A percentile compares a stretch with the other conserved stretches of the same genome.
These are phyloP conservation scores for Meloidogyne hapla DNA, from an alignment of 1,140 invertebrate genomes.

Conservation along the genomic window DNA sequence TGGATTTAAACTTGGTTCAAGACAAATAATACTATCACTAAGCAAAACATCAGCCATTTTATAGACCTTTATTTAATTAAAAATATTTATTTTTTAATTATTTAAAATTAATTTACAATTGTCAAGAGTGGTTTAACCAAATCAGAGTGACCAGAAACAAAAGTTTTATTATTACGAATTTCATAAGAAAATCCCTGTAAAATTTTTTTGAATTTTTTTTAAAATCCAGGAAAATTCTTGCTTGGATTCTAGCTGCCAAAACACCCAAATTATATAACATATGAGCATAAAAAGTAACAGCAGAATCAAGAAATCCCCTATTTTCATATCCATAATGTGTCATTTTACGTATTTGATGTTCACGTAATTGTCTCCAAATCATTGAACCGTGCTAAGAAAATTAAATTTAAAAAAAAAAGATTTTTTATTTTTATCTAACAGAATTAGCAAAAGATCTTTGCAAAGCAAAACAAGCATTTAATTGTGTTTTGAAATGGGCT, in stretches of 20 bases:
- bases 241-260: constrained; percentile 45
- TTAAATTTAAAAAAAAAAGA: not conserved
- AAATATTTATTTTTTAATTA: not conserved
- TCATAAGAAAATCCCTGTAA: constrained; percentile 47
- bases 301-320: constrained; percentile 39
- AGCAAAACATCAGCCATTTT: constrained; percentile 42
- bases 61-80: constrained; percentile 34
- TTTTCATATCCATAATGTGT: constrained; percentile 48
- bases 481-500: constrained; percentile 45
- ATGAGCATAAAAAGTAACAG: constrained; percentile 51
- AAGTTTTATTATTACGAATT: constrained; percentile 44
- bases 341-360: constrained; percentile 50
- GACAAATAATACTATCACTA: constrained; percentile 46
- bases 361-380: constrained; percentile 43
- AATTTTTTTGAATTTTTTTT: not conserved
- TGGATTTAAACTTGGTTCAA: constrained; percentile 49
- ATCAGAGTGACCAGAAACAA: constrained; percentile 37
- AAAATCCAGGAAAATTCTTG: not conserved
- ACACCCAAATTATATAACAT: constrained; percentile 54
- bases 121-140: constrained; percentile 41
- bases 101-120: constrained; percentile 25
- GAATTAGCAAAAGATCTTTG: constrained; percentile 49
- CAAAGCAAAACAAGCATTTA: constrained; percentile 43
- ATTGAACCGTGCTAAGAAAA: constrained; percentile 41
- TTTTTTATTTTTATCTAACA: constrained; percentile 20